Evolutionary conservation across 2,113 vertebrate species (phyloP).

Genomic region (Capra hircus): DNA sequence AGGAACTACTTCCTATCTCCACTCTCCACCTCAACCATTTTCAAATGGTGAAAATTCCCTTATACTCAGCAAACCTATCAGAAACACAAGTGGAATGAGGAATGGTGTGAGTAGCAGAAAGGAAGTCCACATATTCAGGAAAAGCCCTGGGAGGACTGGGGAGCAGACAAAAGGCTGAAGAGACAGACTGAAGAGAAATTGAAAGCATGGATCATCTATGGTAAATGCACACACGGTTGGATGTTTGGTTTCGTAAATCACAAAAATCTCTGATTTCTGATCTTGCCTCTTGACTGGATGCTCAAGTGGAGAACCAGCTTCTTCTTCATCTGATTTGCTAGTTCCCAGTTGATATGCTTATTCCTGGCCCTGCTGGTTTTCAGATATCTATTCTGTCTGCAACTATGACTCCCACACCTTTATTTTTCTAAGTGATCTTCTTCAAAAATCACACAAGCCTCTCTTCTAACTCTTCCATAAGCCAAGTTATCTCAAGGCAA

Average conservation of each 20-base stretch:
- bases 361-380: background rate
- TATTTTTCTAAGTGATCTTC: background rate
- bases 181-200: background rate
- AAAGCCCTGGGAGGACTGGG: background rate
- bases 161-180: background rate
- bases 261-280: background rate
- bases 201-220: background rate
- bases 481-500: background rate
- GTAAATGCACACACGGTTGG: background rate
- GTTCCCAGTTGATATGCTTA: too few species aligned
- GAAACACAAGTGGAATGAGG: background rate
- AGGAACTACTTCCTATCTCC: background rate
- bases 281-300: background rate
- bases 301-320: background rate
- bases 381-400: background rate
- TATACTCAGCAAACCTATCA: background rate
- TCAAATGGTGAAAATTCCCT: background rate
- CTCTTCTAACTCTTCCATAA: background rate
- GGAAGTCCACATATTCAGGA: background rate
- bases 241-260: background rate
- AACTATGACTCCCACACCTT: background rate
- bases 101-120: accelerated
- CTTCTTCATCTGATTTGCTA: background rate
- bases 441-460: background rate
- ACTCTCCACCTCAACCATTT: background rate